Conservation (phyloP, 2,888 invertebrate genomes). For the Atethmia centrago region DNA sequence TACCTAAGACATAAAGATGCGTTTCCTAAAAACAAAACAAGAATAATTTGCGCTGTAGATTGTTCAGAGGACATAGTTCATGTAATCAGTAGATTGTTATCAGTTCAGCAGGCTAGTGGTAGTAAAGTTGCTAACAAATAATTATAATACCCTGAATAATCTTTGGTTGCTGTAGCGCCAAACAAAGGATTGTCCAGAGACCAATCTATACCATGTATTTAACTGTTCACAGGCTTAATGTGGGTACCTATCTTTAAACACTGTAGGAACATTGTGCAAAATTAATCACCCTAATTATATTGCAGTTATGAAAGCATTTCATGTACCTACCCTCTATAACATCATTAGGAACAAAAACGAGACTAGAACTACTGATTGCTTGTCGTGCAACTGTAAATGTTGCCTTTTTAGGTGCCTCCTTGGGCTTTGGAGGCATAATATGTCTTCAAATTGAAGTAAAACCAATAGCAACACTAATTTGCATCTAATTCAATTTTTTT, state of each 20-base stretch:
- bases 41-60: not conserved
- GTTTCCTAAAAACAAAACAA: not conserved
- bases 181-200: not conserved
- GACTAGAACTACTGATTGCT: slow-evolving; percentile 81
- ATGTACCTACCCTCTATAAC: slow-evolving; percentile 77
- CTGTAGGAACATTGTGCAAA: not conserved
- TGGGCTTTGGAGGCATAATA: slow-evolving; percentile 64
- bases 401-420: slow-evolving; percentile 77
- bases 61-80: not conserved
- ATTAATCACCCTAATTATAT: not conserved
- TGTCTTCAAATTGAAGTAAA: slow-evolving; percentile 1
- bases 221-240: not conserved
- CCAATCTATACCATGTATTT: not conserved
- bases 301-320: not conserved
- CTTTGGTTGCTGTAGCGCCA: not conserved
- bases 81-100: not conserved
- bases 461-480: not conserved
- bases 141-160: not conserved
- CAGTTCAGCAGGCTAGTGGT: not conserved
- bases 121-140: not conserved
- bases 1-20: not conserved
- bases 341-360: slow-evolving; percentile 77
- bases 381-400: slow-evolving; percentile 72
- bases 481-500: not conserved
- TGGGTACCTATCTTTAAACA: too few relatives aligned